Evolutionary conservation across 1,140 invertebrate species (phyloP).

Genomic region (Atta texana): DNA sequence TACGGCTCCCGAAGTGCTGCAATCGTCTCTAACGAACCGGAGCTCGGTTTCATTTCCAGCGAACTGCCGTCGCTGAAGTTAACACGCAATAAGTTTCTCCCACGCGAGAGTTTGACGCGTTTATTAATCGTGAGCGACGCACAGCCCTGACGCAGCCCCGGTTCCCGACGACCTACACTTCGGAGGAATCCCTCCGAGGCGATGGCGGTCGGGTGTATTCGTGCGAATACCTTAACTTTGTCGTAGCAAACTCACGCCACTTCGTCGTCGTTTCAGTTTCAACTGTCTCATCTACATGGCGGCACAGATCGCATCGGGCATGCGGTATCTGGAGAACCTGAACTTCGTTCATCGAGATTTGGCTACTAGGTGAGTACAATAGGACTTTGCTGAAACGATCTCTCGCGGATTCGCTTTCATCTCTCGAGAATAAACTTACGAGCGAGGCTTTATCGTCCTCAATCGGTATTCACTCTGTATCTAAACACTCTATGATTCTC

Average conservation of each 20-base stretch:
- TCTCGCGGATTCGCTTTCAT: conserved; percentile 57
- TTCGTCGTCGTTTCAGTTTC: conserved; percentile 87
- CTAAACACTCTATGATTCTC: not conserved
- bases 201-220: conserved; percentile 37
- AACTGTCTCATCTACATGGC: conserved; percentile 93
- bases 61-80: conserved; percentile 67
- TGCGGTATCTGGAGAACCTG: conserved; percentile 93
- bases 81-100: conserved; percentile 73
- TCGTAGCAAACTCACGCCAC: conserved; percentile 56
- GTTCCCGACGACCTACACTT: conserved; percentile 1
- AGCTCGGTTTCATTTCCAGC: conserved; percentile 67
- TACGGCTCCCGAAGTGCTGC: conserved; percentile 41
- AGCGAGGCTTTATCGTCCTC: conserved; percentile 44
- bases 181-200: conserved; percentile 21
- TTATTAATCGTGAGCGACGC: conserved; percentile 74
- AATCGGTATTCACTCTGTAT: conserved; percentile 25
- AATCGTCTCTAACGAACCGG: conserved; percentile 54
- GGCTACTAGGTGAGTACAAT: conserved; percentile 89
- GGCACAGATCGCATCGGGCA: conserved; percentile 94
- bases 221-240: conserved; percentile 68
- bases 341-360: conserved; percentile 94
- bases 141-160: conserved; percentile 20
- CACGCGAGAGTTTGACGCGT: conserved; percentile 70
- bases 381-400: conserved; percentile 65
- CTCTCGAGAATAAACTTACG: conserved; percentile 67